Conservation (phyloP, 2,888 invertebrate species). For the Drosophila formosana region DNA sequence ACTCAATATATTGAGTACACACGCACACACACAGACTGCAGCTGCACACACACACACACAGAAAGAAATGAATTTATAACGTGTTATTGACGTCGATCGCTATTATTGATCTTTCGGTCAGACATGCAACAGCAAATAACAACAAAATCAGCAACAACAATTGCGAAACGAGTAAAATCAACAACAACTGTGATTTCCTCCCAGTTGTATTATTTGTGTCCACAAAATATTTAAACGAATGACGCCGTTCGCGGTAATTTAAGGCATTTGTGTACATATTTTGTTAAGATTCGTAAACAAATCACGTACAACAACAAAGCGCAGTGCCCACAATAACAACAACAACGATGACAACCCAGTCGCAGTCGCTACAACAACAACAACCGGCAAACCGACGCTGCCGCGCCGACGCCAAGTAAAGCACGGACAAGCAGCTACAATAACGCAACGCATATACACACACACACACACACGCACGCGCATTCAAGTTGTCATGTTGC, state of each 20-base stretch:
- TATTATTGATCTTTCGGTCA: constrained; percentile 34
- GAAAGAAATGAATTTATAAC: constrained; percentile 13
- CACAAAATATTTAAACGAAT: constrained; percentile 65
- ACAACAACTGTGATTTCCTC: constrained; percentile 61
- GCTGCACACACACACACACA: neutral
- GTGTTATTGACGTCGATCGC: constrained; percentile 44
- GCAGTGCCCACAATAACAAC: constrained; percentile 47
- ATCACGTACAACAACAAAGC: constrained; percentile 71
- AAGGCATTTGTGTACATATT: constrained; percentile 66
- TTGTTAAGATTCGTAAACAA: constrained; percentile 80
- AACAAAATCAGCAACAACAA: constrained; percentile 27
- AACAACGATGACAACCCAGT: constrained; percentile 12
- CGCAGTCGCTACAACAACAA: constrained; percentile 15
- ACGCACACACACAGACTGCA: neutral
- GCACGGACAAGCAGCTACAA: constrained; percentile 1
- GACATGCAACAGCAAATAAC: constrained; percentile 33
- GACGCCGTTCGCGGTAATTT: constrained; percentile 73
- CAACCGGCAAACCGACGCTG: constrained; percentile 11
- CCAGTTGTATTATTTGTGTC: constrained; percentile 42
- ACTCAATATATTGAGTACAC: constrained; percentile 1
- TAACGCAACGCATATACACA: neutral
- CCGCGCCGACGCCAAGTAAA: constrained; percentile 10
- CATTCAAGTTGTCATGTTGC: too few species aligned
- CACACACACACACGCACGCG: neutral
- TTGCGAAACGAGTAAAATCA: constrained; percentile 31